phyloP scores from a whole-genome alignment of 2,888 invertebrate genomes.

The Abscondita cerata region DNA sequence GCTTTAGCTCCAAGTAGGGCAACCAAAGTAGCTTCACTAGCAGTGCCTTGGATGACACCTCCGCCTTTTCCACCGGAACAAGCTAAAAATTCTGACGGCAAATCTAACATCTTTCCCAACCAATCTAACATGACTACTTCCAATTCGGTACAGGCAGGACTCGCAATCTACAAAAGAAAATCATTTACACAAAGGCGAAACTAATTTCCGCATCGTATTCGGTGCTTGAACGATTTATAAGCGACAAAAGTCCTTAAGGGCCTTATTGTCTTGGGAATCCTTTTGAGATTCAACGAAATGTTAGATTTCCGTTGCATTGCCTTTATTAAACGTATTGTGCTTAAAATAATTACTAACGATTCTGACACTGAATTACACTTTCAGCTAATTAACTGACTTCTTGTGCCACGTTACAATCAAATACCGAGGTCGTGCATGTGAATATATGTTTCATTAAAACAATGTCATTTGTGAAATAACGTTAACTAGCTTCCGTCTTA shows the following conservation, averaged over 20 bases:
- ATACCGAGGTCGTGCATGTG: too few species aligned
- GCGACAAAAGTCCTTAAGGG: not conserved
- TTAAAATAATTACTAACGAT: too few species aligned
- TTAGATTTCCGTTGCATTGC: too few species aligned
- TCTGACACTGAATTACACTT: too few species aligned
- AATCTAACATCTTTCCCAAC: conserved; percentile 90
- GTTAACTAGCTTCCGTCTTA: too few species aligned
- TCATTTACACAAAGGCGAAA: conserved; percentile 10
- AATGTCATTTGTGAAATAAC: too few species aligned
- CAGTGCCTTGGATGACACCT: conserved; percentile 93
- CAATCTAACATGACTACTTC: conserved; percentile 96
- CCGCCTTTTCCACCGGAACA: conserved; percentile 75
- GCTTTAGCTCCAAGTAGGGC: conserved; percentile 90
- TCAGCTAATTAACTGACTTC: too few species aligned
- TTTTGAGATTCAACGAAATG: not conserved
- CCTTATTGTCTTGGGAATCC: not conserved
- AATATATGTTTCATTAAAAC: too few species aligned
- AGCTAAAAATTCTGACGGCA: conserved; percentile 86
- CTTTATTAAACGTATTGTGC: too few species aligned
- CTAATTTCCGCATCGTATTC: conserved; percentile 6
- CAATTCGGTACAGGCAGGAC: conserved; percentile 94
- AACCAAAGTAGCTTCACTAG: conserved; percentile 93
- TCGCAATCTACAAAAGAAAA: conserved; percentile 73
- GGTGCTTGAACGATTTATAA: not conserved
- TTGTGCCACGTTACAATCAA: too few species aligned